phyloP scores from a whole-genome alignment of 2,888 invertebrate species.

The Alloplasta piceator region DNA sequence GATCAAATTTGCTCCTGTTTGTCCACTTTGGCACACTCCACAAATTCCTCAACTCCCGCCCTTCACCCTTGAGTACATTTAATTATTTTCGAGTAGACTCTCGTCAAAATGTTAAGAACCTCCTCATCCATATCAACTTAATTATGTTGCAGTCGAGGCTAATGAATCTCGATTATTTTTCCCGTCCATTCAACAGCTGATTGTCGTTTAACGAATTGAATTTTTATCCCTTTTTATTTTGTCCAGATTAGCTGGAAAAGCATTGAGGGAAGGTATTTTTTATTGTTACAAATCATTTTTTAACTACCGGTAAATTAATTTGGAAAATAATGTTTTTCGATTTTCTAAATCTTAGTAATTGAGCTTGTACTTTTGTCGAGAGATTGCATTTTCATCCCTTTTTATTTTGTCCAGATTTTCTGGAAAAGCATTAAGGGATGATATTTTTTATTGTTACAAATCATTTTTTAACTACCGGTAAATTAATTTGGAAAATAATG shows the following conservation, averaged over 20 bases:
- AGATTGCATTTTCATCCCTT: not conserved
- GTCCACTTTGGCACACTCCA: conserved; percentile 2
- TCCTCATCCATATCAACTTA: conserved; percentile 10
- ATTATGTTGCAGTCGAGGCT: not conserved
- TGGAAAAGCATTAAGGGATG: no score
- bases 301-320: not conserved
- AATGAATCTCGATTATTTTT: no score
- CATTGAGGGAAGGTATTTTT: no score
- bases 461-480: not conserved
- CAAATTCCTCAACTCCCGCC: not conserved
- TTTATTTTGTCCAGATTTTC: no score
- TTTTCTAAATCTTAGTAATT: not conserved
- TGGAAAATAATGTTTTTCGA: no score
- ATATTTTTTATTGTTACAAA: not conserved
- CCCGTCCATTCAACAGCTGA: no score
- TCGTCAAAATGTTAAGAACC: conserved; percentile 18
- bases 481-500: not conserved
- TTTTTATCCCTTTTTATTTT: not conserved
- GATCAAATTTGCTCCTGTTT: conserved; percentile 33
- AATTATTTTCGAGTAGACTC: conserved; percentile 46
- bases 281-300: not conserved
- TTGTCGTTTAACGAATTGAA: not conserved
- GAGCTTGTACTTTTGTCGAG: not conserved
- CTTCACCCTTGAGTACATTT: not conserved
- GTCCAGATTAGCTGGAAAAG: no score